Evolutionary conservation across 2,888 invertebrate species (phyloP).

Genomic region (Piscicola geometra): DNA sequence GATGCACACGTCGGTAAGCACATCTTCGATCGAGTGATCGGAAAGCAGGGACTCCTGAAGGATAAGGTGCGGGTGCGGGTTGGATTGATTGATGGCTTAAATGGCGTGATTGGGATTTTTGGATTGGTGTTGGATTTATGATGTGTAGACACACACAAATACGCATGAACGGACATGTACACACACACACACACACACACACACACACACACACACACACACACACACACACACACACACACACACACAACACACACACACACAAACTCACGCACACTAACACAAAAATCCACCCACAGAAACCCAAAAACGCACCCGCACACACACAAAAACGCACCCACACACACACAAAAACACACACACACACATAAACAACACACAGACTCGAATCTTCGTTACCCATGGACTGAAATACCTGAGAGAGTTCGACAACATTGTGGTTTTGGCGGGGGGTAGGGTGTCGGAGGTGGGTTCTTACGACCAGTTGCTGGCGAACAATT

Average conservation of each 20-base stretch:
- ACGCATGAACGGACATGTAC: too few species aligned
- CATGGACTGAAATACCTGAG: conserved; percentile 54
- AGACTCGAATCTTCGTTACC: conserved; percentile 55
- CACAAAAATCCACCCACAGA: too few species aligned
- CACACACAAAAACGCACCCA: too few species aligned
- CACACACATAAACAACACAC: too few species aligned
- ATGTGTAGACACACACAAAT: too few species aligned
- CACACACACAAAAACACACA: too few species aligned
- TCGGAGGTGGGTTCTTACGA: conserved; percentile 48
- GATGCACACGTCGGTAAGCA: conserved; percentile 48
- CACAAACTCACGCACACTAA: too few species aligned
- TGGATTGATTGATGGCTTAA: not conserved
- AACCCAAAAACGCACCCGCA: too few species aligned
- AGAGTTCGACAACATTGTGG: conserved; percentile 53
- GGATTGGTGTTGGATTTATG: too few species aligned
- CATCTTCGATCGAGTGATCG: conserved; percentile 56
- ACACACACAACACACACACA: not conserved
- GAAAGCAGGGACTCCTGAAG: conserved; percentile 52
- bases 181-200: too few species aligned
- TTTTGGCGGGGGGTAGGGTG: conserved; percentile 50
- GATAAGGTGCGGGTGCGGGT: conserved; percentile 48
- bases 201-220: too few species aligned
- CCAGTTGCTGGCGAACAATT: conserved; percentile 50
- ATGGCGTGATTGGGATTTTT: too few species aligned
- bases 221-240: not conserved